phyloP scores from a whole-genome alignment of 2,888 invertebrate species.

The Omphaloscelis lunosa region DNA sequence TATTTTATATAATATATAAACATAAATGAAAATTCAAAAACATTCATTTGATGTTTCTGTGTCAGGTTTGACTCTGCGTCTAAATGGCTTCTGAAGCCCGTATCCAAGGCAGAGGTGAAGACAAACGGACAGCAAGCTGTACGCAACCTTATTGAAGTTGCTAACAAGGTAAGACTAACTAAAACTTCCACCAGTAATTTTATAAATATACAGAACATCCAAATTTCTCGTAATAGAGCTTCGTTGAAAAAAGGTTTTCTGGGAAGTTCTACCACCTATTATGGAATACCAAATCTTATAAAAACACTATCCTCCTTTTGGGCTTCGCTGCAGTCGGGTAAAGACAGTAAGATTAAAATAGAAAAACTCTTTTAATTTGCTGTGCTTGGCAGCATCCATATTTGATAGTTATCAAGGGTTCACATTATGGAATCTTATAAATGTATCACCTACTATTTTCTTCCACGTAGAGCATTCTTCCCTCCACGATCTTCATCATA shows the following conservation, averaged over 20 bases:
- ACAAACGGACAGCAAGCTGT: constrained; percentile 77
- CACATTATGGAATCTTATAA: not conserved
- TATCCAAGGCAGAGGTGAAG: constrained; percentile 75
- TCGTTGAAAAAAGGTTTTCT: not conserved
- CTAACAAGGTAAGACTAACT: constrained; percentile 76
- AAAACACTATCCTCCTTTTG: not conserved
- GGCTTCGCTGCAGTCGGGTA: no score
- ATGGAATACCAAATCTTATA: not conserved
- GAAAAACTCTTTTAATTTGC: not conserved
- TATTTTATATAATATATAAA: not conserved
- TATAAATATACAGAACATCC: not conserved
- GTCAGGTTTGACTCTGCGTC: constrained; percentile 80
- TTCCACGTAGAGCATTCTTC: not conserved
- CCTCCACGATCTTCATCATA: no score
- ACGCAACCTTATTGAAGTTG: constrained; percentile 76
- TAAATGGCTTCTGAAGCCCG: constrained; percentile 80
- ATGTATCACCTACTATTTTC: not conserved
- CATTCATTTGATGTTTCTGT: not conserved
- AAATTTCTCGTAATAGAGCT: no score
- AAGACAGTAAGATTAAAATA: not conserved
- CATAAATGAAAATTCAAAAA: not conserved
- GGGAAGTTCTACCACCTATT: no score
- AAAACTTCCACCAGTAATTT: not conserved
- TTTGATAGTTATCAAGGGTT: not conserved
- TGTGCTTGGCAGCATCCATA: not conserved